These are phyloP conservation scores for Temnothorax rugatulus DNA, from an alignment of 2,888 invertebrate species.

Conservation along the genomic window DNA sequence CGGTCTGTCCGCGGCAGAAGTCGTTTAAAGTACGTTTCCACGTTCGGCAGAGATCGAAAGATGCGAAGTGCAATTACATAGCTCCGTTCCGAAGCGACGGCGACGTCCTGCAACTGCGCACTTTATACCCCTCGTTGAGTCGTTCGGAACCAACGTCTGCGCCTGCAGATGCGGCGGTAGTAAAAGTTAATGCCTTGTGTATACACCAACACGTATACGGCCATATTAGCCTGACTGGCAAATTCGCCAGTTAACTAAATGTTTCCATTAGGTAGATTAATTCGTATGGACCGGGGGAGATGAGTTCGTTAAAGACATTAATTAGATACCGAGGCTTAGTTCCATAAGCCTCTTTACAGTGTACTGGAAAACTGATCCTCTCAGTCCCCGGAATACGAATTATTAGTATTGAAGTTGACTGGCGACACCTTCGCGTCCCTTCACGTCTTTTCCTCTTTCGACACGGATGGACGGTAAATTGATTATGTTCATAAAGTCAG, in stretches of 20 bases:
- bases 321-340: neutral
- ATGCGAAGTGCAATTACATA: conserved; percentile 38
- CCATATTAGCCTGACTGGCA: neutral
- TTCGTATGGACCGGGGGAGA: neutral
- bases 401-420: neutral
- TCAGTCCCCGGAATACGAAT: neutral
- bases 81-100: conserved; percentile 1
- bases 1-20: conserved; percentile 70
- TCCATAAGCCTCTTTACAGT: neutral
- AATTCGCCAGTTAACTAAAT: neutral
- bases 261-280: neutral
- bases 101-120: conserved; percentile 12
- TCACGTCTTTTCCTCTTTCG: neutral
- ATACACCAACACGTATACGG: neutral
- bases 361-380: neutral
- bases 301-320: neutral
- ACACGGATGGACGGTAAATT: neutral
- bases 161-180: neutral
- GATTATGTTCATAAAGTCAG: neutral
- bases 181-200: conserved; percentile 30
- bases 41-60: conserved; percentile 54
- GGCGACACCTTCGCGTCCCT: too few relatives aligned
- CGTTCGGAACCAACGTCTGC: neutral
- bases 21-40: conserved; percentile 68
- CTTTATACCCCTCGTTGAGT: conserved; percentile 10